Evolutionary conservation across 1,140 invertebrate species (phyloP).

Genomic region (Hyles vespertilio): DNA sequence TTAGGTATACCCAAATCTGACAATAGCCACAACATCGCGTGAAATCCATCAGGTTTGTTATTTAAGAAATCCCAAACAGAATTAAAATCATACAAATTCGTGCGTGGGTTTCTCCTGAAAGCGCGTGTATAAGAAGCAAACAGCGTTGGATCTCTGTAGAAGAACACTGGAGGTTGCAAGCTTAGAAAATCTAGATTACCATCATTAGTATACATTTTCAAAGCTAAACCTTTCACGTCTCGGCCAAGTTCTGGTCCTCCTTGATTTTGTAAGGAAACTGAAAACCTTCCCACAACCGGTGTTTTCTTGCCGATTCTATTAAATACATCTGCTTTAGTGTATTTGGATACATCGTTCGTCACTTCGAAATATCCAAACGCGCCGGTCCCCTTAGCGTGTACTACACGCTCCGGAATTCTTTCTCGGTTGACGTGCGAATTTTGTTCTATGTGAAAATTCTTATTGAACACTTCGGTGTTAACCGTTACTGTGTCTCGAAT

Average conservation of each 20-base stretch:
- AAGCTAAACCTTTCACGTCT: slow-evolving; percentile 81
- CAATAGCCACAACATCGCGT: slow-evolving; percentile 88
- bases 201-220: slow-evolving; percentile 85
- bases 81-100: slow-evolving; percentile 83
- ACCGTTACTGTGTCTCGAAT: slow-evolving; percentile 78
- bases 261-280: slow-evolving; percentile 88
- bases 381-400: slow-evolving; percentile 95
- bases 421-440: slow-evolving; percentile 90
- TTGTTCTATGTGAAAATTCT: slow-evolving; percentile 88
- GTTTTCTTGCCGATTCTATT: slow-evolving; percentile 90
- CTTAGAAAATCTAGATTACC: slow-evolving; percentile 85
- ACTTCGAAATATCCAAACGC: slow-evolving; percentile 97
- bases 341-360: slow-evolving; percentile 92
- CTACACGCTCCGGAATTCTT: slow-evolving; percentile 94
- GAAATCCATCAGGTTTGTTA: slow-evolving; percentile 85
- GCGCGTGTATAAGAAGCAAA: slow-evolving; percentile 78
- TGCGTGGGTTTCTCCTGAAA: slow-evolving; percentile 82
- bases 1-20: slow-evolving; percentile 92
- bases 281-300: slow-evolving; percentile 82
- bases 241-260: slow-evolving; percentile 86
- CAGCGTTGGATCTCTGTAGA: slow-evolving; percentile 80
- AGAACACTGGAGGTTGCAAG: slow-evolving; percentile 78
- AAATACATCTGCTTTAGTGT: slow-evolving; percentile 90
- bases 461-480: slow-evolving; percentile 80
- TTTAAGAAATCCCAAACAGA: slow-evolving; percentile 93